Evolutionary conservation across 2,888 invertebrate species (phyloP), one percentile per base, ranked within the genome.

Genomic region (Tubiluchus corallicola): DNA sequence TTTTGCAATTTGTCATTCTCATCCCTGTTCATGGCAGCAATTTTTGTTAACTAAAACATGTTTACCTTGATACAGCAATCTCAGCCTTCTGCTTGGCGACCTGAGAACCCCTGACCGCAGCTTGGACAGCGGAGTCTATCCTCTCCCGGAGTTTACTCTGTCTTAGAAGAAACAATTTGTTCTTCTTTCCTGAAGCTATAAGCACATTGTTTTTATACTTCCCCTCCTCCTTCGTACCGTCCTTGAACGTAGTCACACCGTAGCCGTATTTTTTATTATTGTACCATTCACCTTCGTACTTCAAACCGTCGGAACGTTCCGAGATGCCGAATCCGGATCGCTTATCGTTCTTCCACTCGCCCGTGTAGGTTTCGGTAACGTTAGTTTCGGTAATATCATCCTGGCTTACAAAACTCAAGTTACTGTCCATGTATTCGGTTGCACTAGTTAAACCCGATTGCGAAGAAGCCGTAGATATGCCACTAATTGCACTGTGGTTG

Each of bases 291-390:
- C 98, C 98, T 64, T 96, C 96, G 69, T 98, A 98, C 55, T 82
- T 81, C 44, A 96, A 75, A 21, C 96, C 96, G 66, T 98, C 98
- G 51, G 88, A 88, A 47, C 98, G 76, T 66, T 98, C 96, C 62
- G 90, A 90, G 54, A 98, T 82, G 52, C 98, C 98, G 67, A 90
- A 96, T 21, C 98, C 94, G 45, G 83, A 84, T 42, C 98, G 74
- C 64, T 94, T 92, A 69, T 99, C 98, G 70, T 94, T 92, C 67
- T 98, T 98, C 98, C 98, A 99, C 69, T 99, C 98, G 47, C 98
- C 98, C 76, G 84, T 81, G 68, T 99, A 99, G 20, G 88, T 88
- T 71, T 99, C 98, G 46, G 85, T 88, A 51, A 90, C 88, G 62
- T 80, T 81, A 40, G 87, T 82, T 66, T 96, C 96, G 70, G 92